Evolutionary conservation across 2,888 invertebrate genomes (phyloP), one percentile per base, ranked within the genome.

Genomic region (Synergus japonicus): DNA sequence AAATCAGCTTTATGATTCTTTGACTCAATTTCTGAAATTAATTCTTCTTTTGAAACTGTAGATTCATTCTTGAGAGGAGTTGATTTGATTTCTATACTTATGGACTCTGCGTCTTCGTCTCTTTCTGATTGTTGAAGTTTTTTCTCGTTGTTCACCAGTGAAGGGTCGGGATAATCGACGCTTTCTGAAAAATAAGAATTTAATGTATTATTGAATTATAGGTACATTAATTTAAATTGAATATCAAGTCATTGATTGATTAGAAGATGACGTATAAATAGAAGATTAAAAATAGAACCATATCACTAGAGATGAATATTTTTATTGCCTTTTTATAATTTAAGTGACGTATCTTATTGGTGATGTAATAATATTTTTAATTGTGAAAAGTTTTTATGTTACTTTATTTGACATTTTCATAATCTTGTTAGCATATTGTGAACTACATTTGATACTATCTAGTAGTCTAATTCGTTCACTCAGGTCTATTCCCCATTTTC

Each of bases 151-250:
- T 3, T 12, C 29, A 73, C 9, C n/a, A 37, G 54, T 49, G 29
- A 54, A 1, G 73, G 73, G n/a, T 73, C 73, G 15, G 73, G 73
- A 73, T 73, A 73, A 9, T 73, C 73, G 2, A 73, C 73, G 29
- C 49, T 54, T 3, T n/a, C 73, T 73, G 54, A 9, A 49, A 49
- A 69, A 69, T 66, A 43, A 46, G 18, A 7, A 49, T 13, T 65
- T 12, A 41, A 37, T 41, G 2, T 37, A 15, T 65, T 65, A 15
- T 65, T 65, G 5, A 46, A 46, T 46, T 46, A 46, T 46, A 12
- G 13, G 46, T 10, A 46, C 13, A 46, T 46, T 46, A 9, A 46
- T 46, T 46, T 46, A 12, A 46, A 46, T 46, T 46, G 46, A 46
- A 13, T 46, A 13, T 46, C 12, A 46, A 12, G 4, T 46, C 46